phyloP scores from a whole-genome alignment of 2,797 vertebrate species.

The Megalops cyprinoides region DNA sequence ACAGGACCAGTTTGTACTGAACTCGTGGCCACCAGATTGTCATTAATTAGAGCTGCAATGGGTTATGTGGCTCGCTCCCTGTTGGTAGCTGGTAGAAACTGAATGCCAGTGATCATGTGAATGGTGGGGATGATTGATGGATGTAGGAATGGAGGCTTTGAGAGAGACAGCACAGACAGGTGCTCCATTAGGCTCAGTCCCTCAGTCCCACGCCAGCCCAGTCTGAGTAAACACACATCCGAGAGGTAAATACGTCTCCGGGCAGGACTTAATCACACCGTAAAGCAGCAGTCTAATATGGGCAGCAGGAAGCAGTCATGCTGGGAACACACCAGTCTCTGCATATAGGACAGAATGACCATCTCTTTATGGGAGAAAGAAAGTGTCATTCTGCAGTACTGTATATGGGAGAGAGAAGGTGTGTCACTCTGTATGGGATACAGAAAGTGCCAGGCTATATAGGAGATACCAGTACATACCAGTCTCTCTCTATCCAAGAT shows the following conservation, averaged over 20 bases:
- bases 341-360: background rate
- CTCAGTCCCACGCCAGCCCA: slow-evolving; percentile 32
- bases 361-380: background rate
- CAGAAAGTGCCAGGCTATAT: no score
- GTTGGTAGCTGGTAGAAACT: slow-evolving; percentile 37
- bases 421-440: no score
- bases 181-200: slow-evolving; percentile 45
- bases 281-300: background rate
- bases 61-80: slow-evolving; percentile 33
- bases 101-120: slow-evolving; percentile 29
- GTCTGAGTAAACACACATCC: slow-evolving; percentile 33
- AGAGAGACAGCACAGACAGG: slow-evolving; percentile 36
- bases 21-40: slow-evolving; percentile 4
- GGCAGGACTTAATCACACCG: background rate
- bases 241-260: background rate
- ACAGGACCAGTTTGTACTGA: slow-evolving; percentile 27
- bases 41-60: background rate
- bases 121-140: slow-evolving; percentile 30
- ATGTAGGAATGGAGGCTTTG: slow-evolving; percentile 38
- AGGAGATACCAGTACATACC: no score
- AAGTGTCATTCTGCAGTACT: no score
- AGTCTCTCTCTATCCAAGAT: background rate
- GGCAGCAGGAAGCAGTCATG: background rate
- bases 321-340: background rate
- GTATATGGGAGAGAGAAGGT: no score